Base-by-base conservation (phyloP, 2,797 vertebrate genomes). In the Hippopotamyrus pictus region DNA sequence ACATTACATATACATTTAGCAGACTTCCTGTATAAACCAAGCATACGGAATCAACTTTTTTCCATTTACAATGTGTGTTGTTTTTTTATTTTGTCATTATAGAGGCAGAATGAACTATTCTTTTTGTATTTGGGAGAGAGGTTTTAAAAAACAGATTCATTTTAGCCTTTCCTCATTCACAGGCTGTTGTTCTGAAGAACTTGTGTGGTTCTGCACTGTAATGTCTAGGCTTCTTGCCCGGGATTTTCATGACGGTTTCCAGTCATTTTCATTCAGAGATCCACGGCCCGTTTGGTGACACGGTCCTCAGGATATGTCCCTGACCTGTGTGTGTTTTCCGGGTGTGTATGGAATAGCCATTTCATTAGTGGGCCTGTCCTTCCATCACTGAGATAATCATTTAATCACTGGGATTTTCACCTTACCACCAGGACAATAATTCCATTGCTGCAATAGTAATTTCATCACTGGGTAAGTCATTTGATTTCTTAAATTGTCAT, bases 1-100 rank as follows among this genome's bases (percentile, higher is more conserved):
- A 88, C 91, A 90, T 87, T 29, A 90, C 92, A 94, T 69, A 44
- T n/a, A 79, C 73, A 44, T 79, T 19, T 44, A 79, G 5, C 37
- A 41, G 17, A n/a, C 73, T 79, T 44, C 37, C 37, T 79, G 37
- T 44, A 44, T 19, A 44, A 79, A 44, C 14, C 73, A n/a, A n/a
- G 33, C 73, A 79, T 79, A n/a, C 6, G 0, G 73, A 19, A 79
- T 79, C 41, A 79, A 79, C 17, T 44, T 79, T 41, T 19, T 44
- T 76, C 33, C 14, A 53, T 44, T 33, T 54, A 29, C 25, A 1
- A 62, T 17, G 86, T 88, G 82, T 88, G 22, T 48, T 22, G 33
- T 44, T 14, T 33, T 57, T 14, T 41, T 85, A 59, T 57, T 89
- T 3, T 12, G 22, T 44, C 0, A 51, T 19, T 62, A 51, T n/a